Evolutionary conservation across 2,797 vertebrate genomes (phyloP).

Genomic region (Eidolon dupreanum): DNA sequence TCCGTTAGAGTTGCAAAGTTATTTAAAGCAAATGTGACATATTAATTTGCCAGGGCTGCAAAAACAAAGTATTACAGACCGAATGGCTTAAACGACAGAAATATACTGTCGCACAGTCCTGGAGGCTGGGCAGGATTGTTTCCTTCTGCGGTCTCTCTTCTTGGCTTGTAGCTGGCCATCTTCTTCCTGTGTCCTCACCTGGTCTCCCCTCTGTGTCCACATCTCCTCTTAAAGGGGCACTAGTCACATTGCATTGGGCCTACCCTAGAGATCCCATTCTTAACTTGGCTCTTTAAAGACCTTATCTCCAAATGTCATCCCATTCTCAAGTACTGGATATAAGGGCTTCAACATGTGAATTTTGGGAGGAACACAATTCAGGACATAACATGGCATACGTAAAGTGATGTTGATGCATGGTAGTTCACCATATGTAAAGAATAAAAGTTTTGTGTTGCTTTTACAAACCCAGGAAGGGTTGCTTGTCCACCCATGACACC

Average conservation of each 20-base stretch:
- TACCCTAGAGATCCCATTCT: background rate
- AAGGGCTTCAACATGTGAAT: background rate
- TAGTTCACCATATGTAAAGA: background rate
- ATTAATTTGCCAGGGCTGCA: background rate
- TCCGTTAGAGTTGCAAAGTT: background rate
- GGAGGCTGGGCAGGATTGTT: background rate
- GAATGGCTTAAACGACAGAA: background rate
- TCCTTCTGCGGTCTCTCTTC: background rate
- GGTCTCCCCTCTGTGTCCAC: background rate
- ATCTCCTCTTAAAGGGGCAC: background rate
- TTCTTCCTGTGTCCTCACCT: background rate
- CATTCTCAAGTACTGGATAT: background rate
- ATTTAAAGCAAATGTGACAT: background rate
- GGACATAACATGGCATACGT: background rate
- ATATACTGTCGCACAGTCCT: background rate
- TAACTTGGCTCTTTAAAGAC: background rate
- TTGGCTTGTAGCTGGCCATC: background rate
- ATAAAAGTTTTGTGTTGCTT: background rate
- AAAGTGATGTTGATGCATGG: background rate
- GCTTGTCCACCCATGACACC: background rate
- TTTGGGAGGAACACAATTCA: background rate
- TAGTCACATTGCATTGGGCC: background rate
- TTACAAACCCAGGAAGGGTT: background rate
- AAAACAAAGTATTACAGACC: background rate
- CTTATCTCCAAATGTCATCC: background rate